Base-by-base conservation (phyloP, 2,797 vertebrate genomes). In the Morelia viridis region DNA sequence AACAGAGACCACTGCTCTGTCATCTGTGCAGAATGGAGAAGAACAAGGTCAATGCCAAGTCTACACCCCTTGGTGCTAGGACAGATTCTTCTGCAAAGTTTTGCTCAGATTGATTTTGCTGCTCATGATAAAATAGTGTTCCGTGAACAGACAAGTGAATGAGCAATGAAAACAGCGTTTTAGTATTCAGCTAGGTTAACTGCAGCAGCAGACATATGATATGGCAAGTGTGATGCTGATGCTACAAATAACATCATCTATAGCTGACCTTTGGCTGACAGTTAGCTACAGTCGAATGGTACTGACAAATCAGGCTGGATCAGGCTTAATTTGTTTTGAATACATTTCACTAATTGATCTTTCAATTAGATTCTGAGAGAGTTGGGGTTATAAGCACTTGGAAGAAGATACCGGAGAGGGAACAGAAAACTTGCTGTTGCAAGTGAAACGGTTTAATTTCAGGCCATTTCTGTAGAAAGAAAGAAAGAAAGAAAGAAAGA, bases 331-430 rank as follows among this genome's bases (percentile, higher is more conserved):
- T 96, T 94, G 87, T 17, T 95, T 96, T 95, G 95, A 95, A 95
- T 94, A 94, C 95, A 94, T 92, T 94, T 95, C 90, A 61, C 93
- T 97, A 96, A 97, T 96, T 96, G 94, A 93, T 96, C 91, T 92
- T 91, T 93, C 93, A 96, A 97, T 97, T 84, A 94, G 94, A 62
- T 95, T 96, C 95, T 94, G 0, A 0, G 46, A 90, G 93, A 65
- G 15, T 95, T 96, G 87, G 87, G 53, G 1, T 91, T 92, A 86
- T 88, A 57, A 58, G 56, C 64, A 24, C 87, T 89, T 89, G 85
- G 89, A 24, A 92, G 85, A 92, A 58, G 26, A 71, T 92, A 92
- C 88, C 0, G 0, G 91, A 35, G 92, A 93, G 91, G 61, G 91
- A 93, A 90, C 89, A 83, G 92, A 64, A 91, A 92, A 89, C 90